phyloP scores from a whole-genome alignment of 2,888 invertebrate genomes.

The Morinoia aosen region DNA sequence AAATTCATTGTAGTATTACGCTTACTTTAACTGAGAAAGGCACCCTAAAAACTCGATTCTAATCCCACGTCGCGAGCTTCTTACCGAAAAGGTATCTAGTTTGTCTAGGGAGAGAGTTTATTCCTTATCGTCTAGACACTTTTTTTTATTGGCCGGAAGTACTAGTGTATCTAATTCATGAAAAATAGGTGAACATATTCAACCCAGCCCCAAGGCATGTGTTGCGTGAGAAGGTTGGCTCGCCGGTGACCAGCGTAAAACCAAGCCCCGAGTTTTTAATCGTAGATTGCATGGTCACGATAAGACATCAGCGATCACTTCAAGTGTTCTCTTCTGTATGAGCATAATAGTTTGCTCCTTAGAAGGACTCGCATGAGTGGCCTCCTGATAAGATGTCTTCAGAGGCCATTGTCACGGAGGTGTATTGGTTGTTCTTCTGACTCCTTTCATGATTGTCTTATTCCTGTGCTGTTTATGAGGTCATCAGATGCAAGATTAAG shows the following conservation, averaged over 20 bases:
- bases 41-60: not conserved
- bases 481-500: not conserved
- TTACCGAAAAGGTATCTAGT: no score
- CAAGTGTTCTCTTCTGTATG: slow-evolving; percentile 14
- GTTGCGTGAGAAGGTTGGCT: not conserved
- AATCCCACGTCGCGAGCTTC: not conserved
- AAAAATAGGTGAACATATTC: not conserved
- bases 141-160: not conserved
- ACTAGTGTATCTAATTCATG: not conserved
- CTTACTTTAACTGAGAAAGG: not conserved
- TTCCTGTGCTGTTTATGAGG: not conserved
- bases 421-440: slow-evolving; percentile 6
- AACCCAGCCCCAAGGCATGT: not conserved
- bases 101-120: not conserved
- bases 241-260: not conserved
- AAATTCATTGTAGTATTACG: not conserved
- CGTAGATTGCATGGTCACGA: slow-evolving; percentile 31
- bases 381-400: not conserved
- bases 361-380: slow-evolving; percentile 10
- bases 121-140: not conserved
- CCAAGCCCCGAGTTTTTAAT: not conserved
- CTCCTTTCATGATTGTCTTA: not conserved
- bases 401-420: slow-evolving; percentile 17
- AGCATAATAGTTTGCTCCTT: not conserved
- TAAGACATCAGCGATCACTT: slow-evolving; percentile 15